Percentiles rank a stretch among this genome's conserved stretches.
phyloP scores from a whole-genome alignment of 2,797 vertebrate genomes.

The Semotilus atromaculatus region DNA sequence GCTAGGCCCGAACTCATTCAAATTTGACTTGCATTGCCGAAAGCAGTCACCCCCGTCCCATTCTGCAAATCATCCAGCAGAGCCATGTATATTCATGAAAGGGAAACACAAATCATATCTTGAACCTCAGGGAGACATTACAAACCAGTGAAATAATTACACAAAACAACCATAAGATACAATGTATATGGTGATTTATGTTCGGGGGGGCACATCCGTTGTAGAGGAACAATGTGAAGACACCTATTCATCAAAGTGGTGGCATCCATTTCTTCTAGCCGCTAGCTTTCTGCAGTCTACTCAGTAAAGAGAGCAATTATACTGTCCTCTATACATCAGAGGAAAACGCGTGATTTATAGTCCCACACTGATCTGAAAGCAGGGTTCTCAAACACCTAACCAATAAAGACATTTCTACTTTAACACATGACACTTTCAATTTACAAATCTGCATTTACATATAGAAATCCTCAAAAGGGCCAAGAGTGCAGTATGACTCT shows the following conservation, averaged over 20 bases:
- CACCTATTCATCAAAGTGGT: slow-evolving; percentile 74
- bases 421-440: slow-evolving; percentile 71
- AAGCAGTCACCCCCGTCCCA: slow-evolving; percentile 26
- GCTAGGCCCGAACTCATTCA: slow-evolving; percentile 32
- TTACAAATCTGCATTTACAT: slow-evolving; percentile 58
- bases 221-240: slow-evolving; percentile 66
- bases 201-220: slow-evolving; percentile 64
- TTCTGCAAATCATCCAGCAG: slow-evolving; percentile 37
- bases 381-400: slow-evolving; percentile 68
- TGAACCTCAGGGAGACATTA: slow-evolving; percentile 56
- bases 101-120: slow-evolving; percentile 57
- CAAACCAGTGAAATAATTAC: slow-evolving; percentile 69
- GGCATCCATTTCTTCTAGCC: slow-evolving; percentile 65
- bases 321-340: slow-evolving; percentile 61
- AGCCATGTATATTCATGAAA: slow-evolving; percentile 61
- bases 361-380: slow-evolving; percentile 61
- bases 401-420: slow-evolving; percentile 65
- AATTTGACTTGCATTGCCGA: slow-evolving; percentile 36
- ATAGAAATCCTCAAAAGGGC: slow-evolving; percentile 32
- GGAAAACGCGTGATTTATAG: slow-evolving; percentile 73
- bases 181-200: slow-evolving; percentile 74
- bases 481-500: background rate
- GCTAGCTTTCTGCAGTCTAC: slow-evolving; percentile 59
- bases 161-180: slow-evolving; percentile 63
- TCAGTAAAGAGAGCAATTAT: slow-evolving; percentile 69